Evolutionary conservation across 2,797 vertebrate genomes (phyloP), one percentile per base, ranked within the genome.

Genomic region (Spizella passerina): DNA sequence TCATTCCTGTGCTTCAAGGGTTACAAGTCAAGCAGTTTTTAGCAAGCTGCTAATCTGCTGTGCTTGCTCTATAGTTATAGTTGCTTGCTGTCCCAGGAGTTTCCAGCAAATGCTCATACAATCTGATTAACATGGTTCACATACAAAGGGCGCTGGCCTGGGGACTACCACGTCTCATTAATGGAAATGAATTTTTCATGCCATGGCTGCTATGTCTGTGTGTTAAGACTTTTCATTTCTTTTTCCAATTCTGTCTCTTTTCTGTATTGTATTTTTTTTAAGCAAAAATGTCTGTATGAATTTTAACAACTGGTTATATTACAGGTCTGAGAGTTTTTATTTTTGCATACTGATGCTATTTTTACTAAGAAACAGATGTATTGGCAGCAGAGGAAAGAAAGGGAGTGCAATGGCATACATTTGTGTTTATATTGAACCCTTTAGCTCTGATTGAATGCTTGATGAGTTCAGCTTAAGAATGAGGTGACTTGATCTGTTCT

Each of bases 81-180:
- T 92, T 93, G 93, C 82, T 91, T 82, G 72, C 90, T 95, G 32
- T 97, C 97, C 96, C 96, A 84, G 79, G 96, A 96, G 96, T 94
- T 96, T 94, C 94, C 38, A 39, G 90, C 95, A 93, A 97, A 96
- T 96, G 95, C 94, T 97, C 96, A 64, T 95, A 97, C 94, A 95
- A 95, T 97, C 96, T 97, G 97, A 97, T 97, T 98, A 98, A 96
- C 95, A 96, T 77, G 95, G 96, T 97, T 97, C 96, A 94, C 61
- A 16, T 93, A 89, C 93, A 95, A 96, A 93, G 96, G 96, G 95
- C 86, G 68, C 94, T 96, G 94, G 97, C 96, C 92, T 97, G 92
- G 97, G 96, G 96, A 97, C 92, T 92, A 92, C 95, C 93, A 69
- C 1, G 29, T 94, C 93, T 96, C 94, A 92, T 96, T 97, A 97